Percentiles rank a stretch among this genome's conserved stretches.
Conservation (phyloP, 2,113 vertebrate genomes). For the Cyanoramphus novaezelandiae region DNA sequence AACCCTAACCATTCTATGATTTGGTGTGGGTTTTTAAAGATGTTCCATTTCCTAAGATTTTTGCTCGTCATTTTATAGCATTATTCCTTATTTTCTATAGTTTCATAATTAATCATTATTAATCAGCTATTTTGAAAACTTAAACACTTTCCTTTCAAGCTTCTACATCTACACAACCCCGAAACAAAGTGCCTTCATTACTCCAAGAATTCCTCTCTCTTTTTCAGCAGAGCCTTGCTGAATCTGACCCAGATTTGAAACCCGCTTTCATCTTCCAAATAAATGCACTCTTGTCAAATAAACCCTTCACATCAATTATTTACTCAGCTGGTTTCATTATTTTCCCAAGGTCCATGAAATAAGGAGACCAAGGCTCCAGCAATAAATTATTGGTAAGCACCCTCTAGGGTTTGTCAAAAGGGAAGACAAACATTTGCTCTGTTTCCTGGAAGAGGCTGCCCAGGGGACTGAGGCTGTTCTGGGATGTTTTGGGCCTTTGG, state of each 20-base stretch:
- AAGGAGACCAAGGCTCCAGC: background rate
- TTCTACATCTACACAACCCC: background rate
- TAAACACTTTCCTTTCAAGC: background rate
- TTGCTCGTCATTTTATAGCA: background rate
- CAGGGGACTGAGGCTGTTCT: background rate
- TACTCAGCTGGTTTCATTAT: background rate
- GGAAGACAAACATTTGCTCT: constrained; percentile 3
- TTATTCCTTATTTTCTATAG: background rate
- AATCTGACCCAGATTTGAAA: constrained; percentile 25
- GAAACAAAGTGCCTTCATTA: background rate
- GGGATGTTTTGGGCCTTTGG: background rate
- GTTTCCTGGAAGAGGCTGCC: background rate
- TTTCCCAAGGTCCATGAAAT: background rate
- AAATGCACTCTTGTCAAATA: background rate
- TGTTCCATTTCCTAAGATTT: background rate
- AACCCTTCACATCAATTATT: background rate
- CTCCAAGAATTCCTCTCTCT: background rate
- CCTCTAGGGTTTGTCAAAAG: background rate
- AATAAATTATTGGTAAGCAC: background rate
- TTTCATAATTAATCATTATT: background rate
- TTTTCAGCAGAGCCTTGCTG: background rate
- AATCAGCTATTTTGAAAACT: background rate
- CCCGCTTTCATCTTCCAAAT: background rate
- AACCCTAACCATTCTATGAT: background rate
- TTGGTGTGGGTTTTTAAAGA: background rate